Evolutionary conservation across 1,140 invertebrate species (phyloP).

Genomic region (Eciton burchellii): DNA sequence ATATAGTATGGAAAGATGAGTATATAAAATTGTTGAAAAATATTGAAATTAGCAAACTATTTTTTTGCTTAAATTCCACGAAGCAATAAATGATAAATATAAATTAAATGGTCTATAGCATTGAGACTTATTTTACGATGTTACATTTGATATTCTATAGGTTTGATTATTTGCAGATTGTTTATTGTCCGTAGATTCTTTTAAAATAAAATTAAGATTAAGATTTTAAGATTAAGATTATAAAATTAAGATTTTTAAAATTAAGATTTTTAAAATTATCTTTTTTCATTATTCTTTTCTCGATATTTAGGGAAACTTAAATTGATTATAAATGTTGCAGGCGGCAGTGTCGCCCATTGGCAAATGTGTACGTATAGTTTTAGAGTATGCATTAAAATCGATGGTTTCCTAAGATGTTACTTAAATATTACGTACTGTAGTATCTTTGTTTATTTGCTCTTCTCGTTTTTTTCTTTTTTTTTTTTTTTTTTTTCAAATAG

Average conservation of each 20-base stretch:
- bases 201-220: no score
- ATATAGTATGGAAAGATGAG: slow-evolving; percentile 7
- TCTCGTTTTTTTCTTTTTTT: slow-evolving; percentile 26
- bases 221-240: no score
- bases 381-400: slow-evolving; percentile 66
- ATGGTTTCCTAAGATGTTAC: slow-evolving; percentile 55
- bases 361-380: slow-evolving; percentile 86
- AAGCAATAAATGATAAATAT: background rate
- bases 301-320: slow-evolving; percentile 67
- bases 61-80: background rate
- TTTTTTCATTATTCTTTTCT: slow-evolving; percentile 8
- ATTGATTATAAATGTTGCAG: slow-evolving; percentile 83
- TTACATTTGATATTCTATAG: background rate
- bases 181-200: background rate
- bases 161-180: slow-evolving; percentile 15
- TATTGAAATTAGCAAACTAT: slow-evolving; percentile 25
- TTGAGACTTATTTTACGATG: background rate
- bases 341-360: slow-evolving; percentile 85
- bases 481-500: background rate
- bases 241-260: slow-evolving; percentile 12
- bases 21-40: slow-evolving; percentile 21
- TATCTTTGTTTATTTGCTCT: slow-evolving; percentile 64
- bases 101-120: background rate
- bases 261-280: no score
- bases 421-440: slow-evolving; percentile 61